These are phyloP conservation scores for Amblyjoppa proteus DNA, from an alignment of 2,888 invertebrate species.

Conservation along the genomic window DNA sequence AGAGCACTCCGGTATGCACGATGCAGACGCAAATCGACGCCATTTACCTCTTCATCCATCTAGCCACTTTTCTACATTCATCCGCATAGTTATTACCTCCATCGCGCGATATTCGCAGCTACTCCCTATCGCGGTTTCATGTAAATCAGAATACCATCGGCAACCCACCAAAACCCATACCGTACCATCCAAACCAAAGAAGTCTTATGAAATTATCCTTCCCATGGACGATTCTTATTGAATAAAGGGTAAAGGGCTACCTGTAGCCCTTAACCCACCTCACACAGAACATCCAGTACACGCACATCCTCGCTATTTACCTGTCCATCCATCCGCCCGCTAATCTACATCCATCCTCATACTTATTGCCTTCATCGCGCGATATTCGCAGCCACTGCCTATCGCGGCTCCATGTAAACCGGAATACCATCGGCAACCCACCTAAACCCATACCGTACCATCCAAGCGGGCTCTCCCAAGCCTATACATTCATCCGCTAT, in stretches of 20 bases:
- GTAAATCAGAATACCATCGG: not conserved
- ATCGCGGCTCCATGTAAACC: not conserved
- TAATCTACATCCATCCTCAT: not conserved
- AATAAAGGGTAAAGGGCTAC: too few relatives aligned
- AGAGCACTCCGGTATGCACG: not conserved
- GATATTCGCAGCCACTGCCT: slow-evolving; percentile 1
- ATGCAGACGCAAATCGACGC: slow-evolving; percentile 23
- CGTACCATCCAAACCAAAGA: not conserved
- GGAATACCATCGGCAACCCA: slow-evolving; percentile 24
- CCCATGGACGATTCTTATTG: too few relatives aligned
- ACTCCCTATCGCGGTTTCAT: not conserved
- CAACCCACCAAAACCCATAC: not conserved
- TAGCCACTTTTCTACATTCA: not conserved
- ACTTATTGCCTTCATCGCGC: slow-evolving; percentile 3
- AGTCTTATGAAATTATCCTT: too few relatives aligned
- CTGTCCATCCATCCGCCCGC: slow-evolving; percentile 18
- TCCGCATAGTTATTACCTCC: not conserved
- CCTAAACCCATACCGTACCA: slow-evolving; percentile 21
- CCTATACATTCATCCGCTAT: slow-evolving; percentile 17
- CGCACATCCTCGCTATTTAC: slow-evolving; percentile 10
- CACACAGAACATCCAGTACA: too few relatives aligned
- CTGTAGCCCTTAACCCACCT: not conserved
- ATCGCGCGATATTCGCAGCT: not conserved
- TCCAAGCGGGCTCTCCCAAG: not conserved
- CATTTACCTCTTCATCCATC: slow-evolving; percentile 13